Percentiles rank a stretch among this genome's conserved stretches.
Evolutionary conservation across 1,140 invertebrate genomes (phyloP).

Genomic region (Trinorchestia longiramus): DNA sequence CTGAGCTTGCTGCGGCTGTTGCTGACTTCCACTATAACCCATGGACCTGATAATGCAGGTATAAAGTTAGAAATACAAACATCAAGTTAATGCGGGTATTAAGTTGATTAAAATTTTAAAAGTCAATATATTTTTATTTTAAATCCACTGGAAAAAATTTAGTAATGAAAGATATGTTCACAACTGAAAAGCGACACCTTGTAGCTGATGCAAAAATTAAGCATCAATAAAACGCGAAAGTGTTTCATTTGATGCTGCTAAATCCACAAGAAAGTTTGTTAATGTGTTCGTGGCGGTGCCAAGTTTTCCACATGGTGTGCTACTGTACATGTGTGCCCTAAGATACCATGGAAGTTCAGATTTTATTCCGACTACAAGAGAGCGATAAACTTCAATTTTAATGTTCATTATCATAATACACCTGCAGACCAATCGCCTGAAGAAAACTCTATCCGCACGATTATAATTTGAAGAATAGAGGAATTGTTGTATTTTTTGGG

Average conservation of each 20-base stretch:
- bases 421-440: background rate
- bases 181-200: background rate
- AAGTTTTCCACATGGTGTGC: background rate
- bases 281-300: background rate
- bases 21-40: constrained; percentile 8
- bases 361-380: background rate
- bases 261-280: background rate
- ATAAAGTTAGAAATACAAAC: background rate
- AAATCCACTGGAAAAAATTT: background rate
- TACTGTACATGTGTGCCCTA: background rate
- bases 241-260: background rate
- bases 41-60: background rate
- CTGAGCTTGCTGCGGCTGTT: background rate
- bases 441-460: background rate
- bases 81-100: background rate
- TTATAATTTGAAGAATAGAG: no score
- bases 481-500: no score
- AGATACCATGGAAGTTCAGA: no score
- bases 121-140: background rate
- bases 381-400: background rate
- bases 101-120: no score
- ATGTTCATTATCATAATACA: background rate
- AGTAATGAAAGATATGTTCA: background rate
- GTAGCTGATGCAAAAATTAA: background rate
- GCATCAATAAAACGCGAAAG: no score